phyloP scores from a whole-genome alignment of 1,140 invertebrate genomes.

The Hycleus cichorii region DNA sequence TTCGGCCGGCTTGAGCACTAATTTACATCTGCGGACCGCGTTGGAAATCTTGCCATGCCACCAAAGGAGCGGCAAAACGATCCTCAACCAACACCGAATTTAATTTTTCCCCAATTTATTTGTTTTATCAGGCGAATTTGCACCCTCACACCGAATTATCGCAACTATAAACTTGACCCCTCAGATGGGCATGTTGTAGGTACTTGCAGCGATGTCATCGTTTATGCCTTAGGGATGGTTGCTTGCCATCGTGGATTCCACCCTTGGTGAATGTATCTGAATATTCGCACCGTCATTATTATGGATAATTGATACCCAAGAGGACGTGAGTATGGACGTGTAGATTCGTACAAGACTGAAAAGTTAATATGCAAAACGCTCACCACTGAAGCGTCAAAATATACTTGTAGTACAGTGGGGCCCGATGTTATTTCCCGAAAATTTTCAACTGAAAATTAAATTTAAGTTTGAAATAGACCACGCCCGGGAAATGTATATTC shows the following conservation, averaged over 20 bases:
- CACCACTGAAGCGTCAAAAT: not conserved
- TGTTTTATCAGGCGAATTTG: slow-evolving; percentile 5
- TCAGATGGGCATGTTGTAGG: not conserved
- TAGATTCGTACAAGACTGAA: not conserved
- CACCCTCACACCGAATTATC: slow-evolving; percentile 25
- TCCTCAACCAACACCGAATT: not conserved
- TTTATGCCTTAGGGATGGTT: slow-evolving; percentile 11
- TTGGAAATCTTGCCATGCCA: slow-evolving; percentile 16
- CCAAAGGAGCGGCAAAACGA: slow-evolving; percentile 11
- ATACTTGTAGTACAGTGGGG: not conserved
- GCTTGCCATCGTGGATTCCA: slow-evolving; percentile 22
- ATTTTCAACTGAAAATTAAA: slow-evolving; percentile 7
- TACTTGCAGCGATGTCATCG: not conserved
- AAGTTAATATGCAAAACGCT: slow-evolving; percentile 5
- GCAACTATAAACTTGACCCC: slow-evolving; percentile 11
- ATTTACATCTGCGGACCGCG: slow-evolving; percentile 40
- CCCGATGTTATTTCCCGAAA: slow-evolving; percentile 9
- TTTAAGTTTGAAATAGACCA: slow-evolving; percentile 7
- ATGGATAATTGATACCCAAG: slow-evolving; percentile 16
- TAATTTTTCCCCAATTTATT: no score
- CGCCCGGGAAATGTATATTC: slow-evolving; percentile 15
- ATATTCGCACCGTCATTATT: slow-evolving; percentile 17
- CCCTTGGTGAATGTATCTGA: slow-evolving; percentile 17
- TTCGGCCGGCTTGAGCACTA: slow-evolving; percentile 38
- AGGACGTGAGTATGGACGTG: not conserved